phyloP scores from a whole-genome alignment of 2,113 vertebrate species.

The Miniopterus natalensis region DNA sequence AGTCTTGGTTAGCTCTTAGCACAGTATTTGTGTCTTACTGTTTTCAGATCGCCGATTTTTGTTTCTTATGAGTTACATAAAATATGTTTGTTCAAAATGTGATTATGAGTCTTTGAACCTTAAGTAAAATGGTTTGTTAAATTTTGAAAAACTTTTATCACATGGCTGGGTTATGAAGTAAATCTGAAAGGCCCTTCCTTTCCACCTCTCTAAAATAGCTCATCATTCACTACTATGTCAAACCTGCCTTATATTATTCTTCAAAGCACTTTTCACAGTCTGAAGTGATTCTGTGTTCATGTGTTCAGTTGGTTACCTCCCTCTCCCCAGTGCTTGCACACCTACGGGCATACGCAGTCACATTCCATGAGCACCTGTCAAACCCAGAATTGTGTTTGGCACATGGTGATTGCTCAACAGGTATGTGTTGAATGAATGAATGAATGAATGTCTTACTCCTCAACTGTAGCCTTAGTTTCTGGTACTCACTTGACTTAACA shows the following conservation, averaged over 20 bases:
- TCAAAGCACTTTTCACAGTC: background rate
- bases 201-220: background rate
- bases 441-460: background rate
- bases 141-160: background rate
- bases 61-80: background rate
- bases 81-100: background rate
- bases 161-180: background rate
- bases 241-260: background rate
- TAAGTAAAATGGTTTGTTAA: constrained; percentile 49
- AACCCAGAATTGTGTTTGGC: constrained; percentile 18
- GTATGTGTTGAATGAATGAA: background rate
- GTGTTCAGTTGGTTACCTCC: background rate
- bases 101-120: background rate
- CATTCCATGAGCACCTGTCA: background rate
- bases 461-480: background rate
- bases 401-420: background rate
- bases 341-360: background rate
- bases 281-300: background rate
- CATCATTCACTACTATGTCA: background rate
- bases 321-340: fast-evolving
- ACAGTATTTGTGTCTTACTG: background rate
- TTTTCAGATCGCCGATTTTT: background rate
- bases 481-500: background rate
- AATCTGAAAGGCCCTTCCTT: background rate
- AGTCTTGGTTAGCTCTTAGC: background rate